Percentiles rank a stretch among this genome's conserved stretches.
Evolutionary conservation across 2,888 invertebrate genomes (phyloP).

Genomic region (Teleogryllus oceanicus): DNA sequence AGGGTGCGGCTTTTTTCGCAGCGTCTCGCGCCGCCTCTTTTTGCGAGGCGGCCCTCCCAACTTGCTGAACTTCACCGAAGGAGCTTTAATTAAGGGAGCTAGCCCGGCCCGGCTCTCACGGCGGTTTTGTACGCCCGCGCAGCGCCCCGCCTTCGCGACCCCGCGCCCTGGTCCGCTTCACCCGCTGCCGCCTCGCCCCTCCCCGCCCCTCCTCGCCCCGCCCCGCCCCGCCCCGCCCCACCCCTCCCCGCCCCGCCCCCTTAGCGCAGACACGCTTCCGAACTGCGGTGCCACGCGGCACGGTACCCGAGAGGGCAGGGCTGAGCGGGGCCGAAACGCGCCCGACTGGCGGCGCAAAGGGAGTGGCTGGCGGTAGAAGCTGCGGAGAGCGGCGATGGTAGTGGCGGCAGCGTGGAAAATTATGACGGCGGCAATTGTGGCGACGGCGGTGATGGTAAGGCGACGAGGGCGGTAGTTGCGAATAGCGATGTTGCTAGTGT

Average conservation of each 20-base stretch:
- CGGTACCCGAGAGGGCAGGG: neutral
- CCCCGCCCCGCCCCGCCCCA: neutral
- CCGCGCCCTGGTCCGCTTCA: neutral
- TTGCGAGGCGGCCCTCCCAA: neutral
- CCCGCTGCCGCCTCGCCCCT: neutral
- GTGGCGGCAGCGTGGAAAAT: too few relatives aligned
- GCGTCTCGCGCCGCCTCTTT: conserved; percentile 9
- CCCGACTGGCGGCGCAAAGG: too few relatives aligned
- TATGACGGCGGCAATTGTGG: too few relatives aligned
- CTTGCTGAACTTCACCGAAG: neutral
- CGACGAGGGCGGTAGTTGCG: too few relatives aligned
- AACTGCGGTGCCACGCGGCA: neutral
- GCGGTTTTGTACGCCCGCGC: neutral
- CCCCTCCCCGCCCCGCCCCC: neutral
- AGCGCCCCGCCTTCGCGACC: neutral
- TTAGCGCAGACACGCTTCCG: neutral
- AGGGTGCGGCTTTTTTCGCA: neutral
- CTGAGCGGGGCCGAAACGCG: too few relatives aligned
- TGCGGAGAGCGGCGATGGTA: too few relatives aligned
- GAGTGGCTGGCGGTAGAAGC: too few relatives aligned
- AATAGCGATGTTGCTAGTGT: too few relatives aligned
- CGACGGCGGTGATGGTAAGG: too few relatives aligned
- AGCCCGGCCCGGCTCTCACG: conserved; percentile 10
- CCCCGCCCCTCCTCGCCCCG: neutral
- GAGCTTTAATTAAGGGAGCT: neutral